These are phyloP conservation scores for Distichodus sexfasciatus DNA, from an alignment of 2,797 vertebrate species.

Conservation along the genomic window DNA sequence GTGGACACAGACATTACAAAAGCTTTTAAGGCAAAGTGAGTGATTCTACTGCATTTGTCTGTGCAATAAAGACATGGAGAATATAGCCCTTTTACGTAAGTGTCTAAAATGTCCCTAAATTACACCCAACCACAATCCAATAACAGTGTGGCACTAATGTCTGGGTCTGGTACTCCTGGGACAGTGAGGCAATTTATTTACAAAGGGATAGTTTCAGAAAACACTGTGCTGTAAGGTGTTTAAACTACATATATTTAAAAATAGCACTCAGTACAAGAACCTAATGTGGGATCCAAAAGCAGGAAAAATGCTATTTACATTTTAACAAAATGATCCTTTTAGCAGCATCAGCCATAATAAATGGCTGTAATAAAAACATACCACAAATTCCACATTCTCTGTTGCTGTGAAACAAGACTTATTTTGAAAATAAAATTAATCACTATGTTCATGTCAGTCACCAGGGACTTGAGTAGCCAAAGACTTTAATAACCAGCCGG, in stretches of 20 bases:
- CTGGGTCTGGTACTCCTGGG: no score
- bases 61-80: background rate
- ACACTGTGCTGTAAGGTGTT: no score
- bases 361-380: background rate
- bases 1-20: background rate
- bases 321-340: background rate
- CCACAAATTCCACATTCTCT: background rate
- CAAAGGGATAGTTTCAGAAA: no score
- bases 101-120: no score
- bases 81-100: no score
- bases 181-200: no score
- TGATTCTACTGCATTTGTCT: background rate
- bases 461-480: background rate
- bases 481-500: background rate
- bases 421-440: background rate
- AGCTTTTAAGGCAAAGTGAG: background rate
- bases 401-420: background rate
- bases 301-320: background rate
- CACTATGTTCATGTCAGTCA: background rate
- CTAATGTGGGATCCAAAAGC: background rate
- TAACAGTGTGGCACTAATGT: no score
- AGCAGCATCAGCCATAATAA: background rate
- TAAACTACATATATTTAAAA: no score
- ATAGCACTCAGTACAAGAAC: background rate
- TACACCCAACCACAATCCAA: no score